Evolutionary conservation across 2,113 vertebrate species (phyloP).

Genomic region (Paralichthys olivaceus): DNA sequence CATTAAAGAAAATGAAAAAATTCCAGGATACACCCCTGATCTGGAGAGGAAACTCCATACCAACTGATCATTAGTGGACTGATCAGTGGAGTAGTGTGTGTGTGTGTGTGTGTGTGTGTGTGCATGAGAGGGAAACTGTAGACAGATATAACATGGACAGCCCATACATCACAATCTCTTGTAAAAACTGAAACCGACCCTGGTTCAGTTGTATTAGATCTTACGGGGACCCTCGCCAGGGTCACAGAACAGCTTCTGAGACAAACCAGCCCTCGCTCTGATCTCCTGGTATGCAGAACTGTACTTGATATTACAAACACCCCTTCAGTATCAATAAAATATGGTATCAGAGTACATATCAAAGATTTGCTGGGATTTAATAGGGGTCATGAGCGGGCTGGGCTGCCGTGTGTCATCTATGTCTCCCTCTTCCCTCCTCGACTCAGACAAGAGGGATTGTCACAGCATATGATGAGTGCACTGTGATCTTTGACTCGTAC

Average conservation of each 20-base stretch:
- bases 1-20: no score
- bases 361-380: conserved; percentile 71
- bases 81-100: conserved; percentile 12
- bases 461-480: conserved; percentile 53
- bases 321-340: conserved; percentile 74
- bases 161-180: conserved; percentile 54
- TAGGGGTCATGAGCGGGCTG: conserved; percentile 69
- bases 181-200: conserved; percentile 48
- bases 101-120: background rate
- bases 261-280: conserved; percentile 61
- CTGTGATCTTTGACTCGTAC: conserved; percentile 67
- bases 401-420: conserved; percentile 50
- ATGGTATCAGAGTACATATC: conserved; percentile 73
- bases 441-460: conserved; percentile 67
- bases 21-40: background rate
- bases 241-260: conserved; percentile 52
- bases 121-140: conserved; percentile 35
- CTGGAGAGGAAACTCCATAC: conserved; percentile 10
- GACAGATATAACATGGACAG: conserved; percentile 43
- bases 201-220: conserved; percentile 36
- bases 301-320: conserved; percentile 63
- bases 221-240: conserved; percentile 46
- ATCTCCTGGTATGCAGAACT: conserved; percentile 77
- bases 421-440: conserved; percentile 47
- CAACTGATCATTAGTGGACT: conserved; percentile 12